Evolutionary conservation across 2,888 invertebrate species (phyloP).

Genomic region (Nymphalis c-album): DNA sequence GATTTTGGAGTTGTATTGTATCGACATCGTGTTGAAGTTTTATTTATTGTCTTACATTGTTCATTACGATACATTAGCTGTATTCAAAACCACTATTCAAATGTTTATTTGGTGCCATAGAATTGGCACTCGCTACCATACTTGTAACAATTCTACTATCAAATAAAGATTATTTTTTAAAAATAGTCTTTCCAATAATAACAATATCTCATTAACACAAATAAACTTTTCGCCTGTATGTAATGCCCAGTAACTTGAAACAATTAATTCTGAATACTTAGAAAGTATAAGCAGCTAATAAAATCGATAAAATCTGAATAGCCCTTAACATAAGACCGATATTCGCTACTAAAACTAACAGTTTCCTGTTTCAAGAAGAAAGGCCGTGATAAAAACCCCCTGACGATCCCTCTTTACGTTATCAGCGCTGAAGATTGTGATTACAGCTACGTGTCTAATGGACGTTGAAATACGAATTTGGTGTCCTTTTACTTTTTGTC

Average conservation of each 20-base stretch:
- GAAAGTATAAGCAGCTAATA: not conserved
- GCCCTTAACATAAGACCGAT: constrained; percentile 29
- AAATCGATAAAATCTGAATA: constrained; percentile 13
- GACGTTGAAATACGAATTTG: constrained; percentile 48
- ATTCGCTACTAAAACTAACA: constrained; percentile 22
- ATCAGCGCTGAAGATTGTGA: constrained; percentile 43
- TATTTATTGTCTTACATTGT: too few relatives aligned
- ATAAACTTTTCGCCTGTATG: too few relatives aligned
- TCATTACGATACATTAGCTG: not conserved
- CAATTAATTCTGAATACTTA: not conserved
- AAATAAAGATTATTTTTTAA: too few relatives aligned
- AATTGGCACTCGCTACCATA: not conserved
- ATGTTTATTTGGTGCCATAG: not conserved
- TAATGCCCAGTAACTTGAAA: not conserved
- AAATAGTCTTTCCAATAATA: too few relatives aligned
- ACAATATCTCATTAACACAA: too few relatives aligned
- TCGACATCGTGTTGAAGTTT: not conserved
- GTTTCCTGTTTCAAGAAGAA: constrained; percentile 25
- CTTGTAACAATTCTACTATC: too few relatives aligned
- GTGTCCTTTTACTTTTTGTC: constrained; percentile 39
- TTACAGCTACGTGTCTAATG: constrained; percentile 50
- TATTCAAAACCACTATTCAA: constrained; percentile 1
- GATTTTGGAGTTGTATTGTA: not conserved
- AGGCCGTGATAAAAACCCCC: constrained; percentile 26
- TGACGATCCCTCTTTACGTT: constrained; percentile 32